Evolutionary conservation across 2,113 vertebrate species (phyloP).

Genomic region (Onychostoma macrolepis): DNA sequence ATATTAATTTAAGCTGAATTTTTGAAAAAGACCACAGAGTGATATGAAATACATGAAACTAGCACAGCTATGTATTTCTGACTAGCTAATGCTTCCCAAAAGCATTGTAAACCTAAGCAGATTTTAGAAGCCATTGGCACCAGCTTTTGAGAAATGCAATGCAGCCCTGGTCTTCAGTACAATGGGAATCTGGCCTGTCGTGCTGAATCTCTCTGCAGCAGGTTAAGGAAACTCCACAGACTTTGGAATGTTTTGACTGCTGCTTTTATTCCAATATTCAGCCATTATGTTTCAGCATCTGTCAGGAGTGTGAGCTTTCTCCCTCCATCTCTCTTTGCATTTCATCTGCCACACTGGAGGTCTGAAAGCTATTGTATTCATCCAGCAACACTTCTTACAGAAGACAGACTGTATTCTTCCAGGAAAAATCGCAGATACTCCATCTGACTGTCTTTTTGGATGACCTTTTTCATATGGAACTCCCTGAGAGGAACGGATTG

Average conservation of each 20-base stretch:
- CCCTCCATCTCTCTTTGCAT: constrained; percentile 9
- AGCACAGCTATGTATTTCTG: background rate
- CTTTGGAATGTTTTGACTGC: constrained; percentile 69
- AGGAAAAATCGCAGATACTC: constrained; percentile 38
- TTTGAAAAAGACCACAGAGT: background rate
- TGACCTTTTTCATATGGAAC: constrained; percentile 42
- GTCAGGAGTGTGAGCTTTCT: constrained; percentile 41
- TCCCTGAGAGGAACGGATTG: constrained; percentile 47
- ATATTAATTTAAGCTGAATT: background rate
- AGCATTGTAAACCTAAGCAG: background rate
- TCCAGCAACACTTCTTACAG: constrained; percentile 16
- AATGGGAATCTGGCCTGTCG: constrained; percentile 6
- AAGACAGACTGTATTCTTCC: background rate
- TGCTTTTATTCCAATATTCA: constrained; percentile 60
- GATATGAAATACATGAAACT: background rate
- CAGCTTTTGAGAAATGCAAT: background rate
- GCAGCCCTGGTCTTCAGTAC: background rate
- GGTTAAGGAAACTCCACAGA: constrained; percentile 57
- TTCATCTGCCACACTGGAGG: background rate
- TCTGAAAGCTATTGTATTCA: constrained; percentile 25
- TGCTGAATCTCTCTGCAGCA: background rate
- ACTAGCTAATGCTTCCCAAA: background rate
- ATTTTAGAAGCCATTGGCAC: background rate
- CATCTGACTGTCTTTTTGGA: constrained; percentile 44
- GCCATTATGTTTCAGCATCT: constrained; percentile 41